These are phyloP conservation scores for Leptobrachium ailaonicum DNA, from an alignment of 2,113 vertebrate genomes.

Conservation along the genomic window DNA sequence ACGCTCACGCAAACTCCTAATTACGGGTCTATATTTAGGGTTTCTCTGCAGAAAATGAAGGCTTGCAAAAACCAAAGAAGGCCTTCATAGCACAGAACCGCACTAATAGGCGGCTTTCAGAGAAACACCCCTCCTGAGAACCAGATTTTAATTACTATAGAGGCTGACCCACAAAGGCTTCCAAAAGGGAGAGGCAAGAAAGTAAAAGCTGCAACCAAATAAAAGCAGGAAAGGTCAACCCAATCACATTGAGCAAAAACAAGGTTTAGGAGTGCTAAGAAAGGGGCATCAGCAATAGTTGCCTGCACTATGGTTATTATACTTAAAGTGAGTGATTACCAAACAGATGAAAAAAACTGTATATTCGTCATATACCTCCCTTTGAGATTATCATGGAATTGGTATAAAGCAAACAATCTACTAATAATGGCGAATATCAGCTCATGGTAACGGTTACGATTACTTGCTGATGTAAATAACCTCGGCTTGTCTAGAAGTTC, in stretches of 20 bases:
- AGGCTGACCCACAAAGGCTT: conserved; percentile 28
- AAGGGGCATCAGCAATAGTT: too few species aligned
- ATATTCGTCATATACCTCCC: too few species aligned
- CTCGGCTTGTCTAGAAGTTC: too few species aligned
- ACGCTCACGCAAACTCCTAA: conserved; percentile 25
- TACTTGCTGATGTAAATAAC: too few species aligned
- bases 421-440: too few species aligned
- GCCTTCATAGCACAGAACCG: background rate
- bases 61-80: conserved; percentile 21
- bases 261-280: too few species aligned
- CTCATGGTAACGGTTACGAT: too few species aligned
- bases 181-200: background rate
- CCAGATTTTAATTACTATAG: conserved; percentile 38
- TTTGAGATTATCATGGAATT: too few species aligned
- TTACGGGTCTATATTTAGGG: conserved; percentile 40
- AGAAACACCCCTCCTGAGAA: conserved; percentile 24
- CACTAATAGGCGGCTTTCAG: conserved; percentile 23
- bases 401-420: too few species aligned
- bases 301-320: too few species aligned
- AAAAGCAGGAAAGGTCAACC: background rate
- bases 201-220: background rate
- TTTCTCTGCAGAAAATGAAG: conserved; percentile 31
- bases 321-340: too few species aligned
- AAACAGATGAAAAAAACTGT: too few species aligned
- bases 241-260: background rate